These are phyloP conservation scores for Clarias laeviceps DNA, from an alignment of 2,797 vertebrate genomes.

Conservation along the genomic window DNA sequence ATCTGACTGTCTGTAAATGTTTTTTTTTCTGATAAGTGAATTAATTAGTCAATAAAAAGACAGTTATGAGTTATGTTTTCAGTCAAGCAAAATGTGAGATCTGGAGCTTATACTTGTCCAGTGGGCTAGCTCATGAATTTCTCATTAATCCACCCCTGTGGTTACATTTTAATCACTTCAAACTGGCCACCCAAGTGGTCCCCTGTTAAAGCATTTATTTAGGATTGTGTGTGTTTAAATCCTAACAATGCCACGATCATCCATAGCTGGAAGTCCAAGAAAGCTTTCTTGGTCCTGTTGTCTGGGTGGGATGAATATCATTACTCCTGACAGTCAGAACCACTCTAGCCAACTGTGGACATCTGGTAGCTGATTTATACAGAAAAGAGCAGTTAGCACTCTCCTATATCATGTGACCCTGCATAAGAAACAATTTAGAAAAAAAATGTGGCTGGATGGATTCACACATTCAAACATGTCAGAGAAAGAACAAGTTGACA, in stretches of 20 bases:
- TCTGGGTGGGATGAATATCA: background rate
- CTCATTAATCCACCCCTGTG: slow-evolving; percentile 5
- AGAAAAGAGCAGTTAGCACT: slow-evolving; percentile 11
- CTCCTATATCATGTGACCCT: background rate
- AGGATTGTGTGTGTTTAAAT: background rate
- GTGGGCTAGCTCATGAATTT: background rate
- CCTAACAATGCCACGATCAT: background rate
- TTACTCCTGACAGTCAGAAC: slow-evolving; percentile 16
- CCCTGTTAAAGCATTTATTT: slow-evolving; percentile 1
- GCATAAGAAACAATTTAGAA: background rate
- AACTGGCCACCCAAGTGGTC: background rate
- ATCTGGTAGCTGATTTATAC: slow-evolving; percentile 19
- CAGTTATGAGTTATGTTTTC: background rate
- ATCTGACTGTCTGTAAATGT: background rate
- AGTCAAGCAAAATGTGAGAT: background rate
- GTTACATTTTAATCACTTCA: slow-evolving; percentile 9
- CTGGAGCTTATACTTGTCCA: background rate
- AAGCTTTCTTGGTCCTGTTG: background rate
- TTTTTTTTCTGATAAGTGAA: background rate
- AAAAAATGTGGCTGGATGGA: background rate
- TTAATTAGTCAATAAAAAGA: background rate
- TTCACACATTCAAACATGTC: background rate
- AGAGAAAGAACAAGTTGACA: background rate
- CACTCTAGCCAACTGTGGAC: background rate
- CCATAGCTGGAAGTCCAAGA: background rate